Base-by-base conservation (phyloP, 2,888 invertebrate genomes). In the Lysandra coridon region DNA sequence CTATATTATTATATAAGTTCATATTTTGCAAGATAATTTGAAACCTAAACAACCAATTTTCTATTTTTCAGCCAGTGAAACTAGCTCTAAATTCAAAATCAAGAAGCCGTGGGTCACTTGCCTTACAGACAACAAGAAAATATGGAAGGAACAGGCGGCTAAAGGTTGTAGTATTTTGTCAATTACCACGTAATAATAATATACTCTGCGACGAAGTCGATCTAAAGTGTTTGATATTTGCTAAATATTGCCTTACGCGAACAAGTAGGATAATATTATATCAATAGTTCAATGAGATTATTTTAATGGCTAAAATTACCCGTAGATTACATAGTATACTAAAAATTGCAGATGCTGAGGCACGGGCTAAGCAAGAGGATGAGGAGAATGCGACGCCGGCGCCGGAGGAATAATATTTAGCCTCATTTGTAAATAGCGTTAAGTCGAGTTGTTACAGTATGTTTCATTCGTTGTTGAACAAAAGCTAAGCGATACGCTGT, bases 131-230 rank as follows among this genome's bases (percentile, higher is more conserved):
- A 98, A 98, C 91, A 98, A 97, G 90, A 95, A 95, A 84, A 96
- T 96, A 85, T 98, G 98, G 98, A 97, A 97, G 87, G 97, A 97
- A 83, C 97, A 97, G 90, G 97, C 97, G 80, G 93, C 96, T 78
- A 96, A 96, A 95, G 97, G 97, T 96, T 49, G 49, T 49, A 49
- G 6, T 49, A 49, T 49, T 49, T 49, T 49, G 10, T 49, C 49
- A 49, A 12, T 49, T 10, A 12, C 49, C 10, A 7, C 10, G 49
- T 12, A 10, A 6, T 6, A 6, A 10, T 6, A 1, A 1, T 10
- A 1, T 1, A 40, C 6, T 10, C 44, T 10, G 2, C 44, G 7
- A 10, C 44, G 44, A 10, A 44, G 40, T 40, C 6, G 6, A 6
- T 37, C 37, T 37, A 4, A 37, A 33, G 33, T 37, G 37, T 37